Base-by-base conservation (phyloP, 2,113 vertebrate species). In the Odobenus rosmarus region DNA sequence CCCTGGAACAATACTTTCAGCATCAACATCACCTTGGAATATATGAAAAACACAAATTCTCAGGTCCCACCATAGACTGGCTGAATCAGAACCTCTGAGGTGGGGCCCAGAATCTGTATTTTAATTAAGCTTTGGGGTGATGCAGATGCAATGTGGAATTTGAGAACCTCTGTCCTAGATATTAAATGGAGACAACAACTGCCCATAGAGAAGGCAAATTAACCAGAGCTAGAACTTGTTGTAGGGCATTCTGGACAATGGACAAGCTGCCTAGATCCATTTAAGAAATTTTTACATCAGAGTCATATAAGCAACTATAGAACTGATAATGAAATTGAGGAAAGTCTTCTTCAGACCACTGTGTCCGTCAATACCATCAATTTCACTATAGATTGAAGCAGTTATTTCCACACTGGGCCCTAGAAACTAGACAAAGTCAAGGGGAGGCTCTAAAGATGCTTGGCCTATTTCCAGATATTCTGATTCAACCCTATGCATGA, bases 151-250 rank as follows among this genome's bases (percentile, higher is more conserved):
- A 81, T 36, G 79, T 42, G 2, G 79, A 82, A 15, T 62, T 76
- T 88, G 26, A 90, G 62, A 90, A 64, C 10, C 46, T 97, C 26
- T 83, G 59, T 42, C 79, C 49, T 96, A 95, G 26, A 90, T 86
- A 69, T 33, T 97, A 93, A 96, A 26, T 26, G 33, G 36, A 97
- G 51, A 39, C 24, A 80, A 51, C 1, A 15, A 24, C n/a, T 77
- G 16, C 26, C 24, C 36, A 93, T 49, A 80, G 55, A 93, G 80
- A 93, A 81, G 64, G 46, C 31, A 83, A 49, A 80, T 94, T 83
- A 83, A 93, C 7, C 15, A 84, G 74, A 23, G 19, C n/a, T 77
- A 55, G 95, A 64, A 39, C 3, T 55, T 53, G 24, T 28, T 88
- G 10, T 31, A 88, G 62, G 51, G 6, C 51, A 64, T 67, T 69